phyloP scores from a whole-genome alignment of 1,140 invertebrate genomes.

The Aricia agestis region DNA sequence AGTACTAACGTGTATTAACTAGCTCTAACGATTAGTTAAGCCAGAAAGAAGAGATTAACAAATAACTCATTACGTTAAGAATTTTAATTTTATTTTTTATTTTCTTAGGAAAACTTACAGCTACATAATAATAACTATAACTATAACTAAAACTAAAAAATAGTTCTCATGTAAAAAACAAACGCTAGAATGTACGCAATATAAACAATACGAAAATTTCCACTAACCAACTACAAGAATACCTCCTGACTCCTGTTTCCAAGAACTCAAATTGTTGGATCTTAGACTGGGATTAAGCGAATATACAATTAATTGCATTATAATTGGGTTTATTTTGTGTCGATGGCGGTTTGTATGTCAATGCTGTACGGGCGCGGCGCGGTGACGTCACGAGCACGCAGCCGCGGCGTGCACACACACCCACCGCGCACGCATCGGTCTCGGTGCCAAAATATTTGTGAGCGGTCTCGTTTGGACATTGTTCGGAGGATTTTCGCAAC shows the following conservation, averaged over 20 bases:
- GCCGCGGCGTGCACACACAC: constrained; percentile 44
- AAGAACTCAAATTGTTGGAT: neutral
- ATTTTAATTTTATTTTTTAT: too few species aligned
- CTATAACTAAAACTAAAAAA: too few species aligned
- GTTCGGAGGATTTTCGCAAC: neutral
- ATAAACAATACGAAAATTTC: neutral
- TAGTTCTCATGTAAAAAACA: neutral
- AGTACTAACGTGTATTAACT: too few species aligned
- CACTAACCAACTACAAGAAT: neutral
- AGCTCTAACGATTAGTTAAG: neutral
- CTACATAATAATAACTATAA: too few species aligned
- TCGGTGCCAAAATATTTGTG: constrained; percentile 21
- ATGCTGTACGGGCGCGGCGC: constrained; percentile 46
- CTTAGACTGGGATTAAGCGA: neutral
- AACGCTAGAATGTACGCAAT: neutral
- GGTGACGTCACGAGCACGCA: constrained; percentile 56
- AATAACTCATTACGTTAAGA: too few species aligned
- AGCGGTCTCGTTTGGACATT: constrained; percentile 6
- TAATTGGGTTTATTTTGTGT: constrained; percentile 5
- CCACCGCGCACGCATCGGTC: constrained; percentile 37
- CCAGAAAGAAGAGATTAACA: neutral
- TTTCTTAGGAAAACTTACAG: too few species aligned
- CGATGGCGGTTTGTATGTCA: constrained; percentile 29
- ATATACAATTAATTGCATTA: neutral
- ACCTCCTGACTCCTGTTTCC: neutral